Conservation (phyloP, 2,113 vertebrate genomes). For the Narcine bancroftii region DNA sequence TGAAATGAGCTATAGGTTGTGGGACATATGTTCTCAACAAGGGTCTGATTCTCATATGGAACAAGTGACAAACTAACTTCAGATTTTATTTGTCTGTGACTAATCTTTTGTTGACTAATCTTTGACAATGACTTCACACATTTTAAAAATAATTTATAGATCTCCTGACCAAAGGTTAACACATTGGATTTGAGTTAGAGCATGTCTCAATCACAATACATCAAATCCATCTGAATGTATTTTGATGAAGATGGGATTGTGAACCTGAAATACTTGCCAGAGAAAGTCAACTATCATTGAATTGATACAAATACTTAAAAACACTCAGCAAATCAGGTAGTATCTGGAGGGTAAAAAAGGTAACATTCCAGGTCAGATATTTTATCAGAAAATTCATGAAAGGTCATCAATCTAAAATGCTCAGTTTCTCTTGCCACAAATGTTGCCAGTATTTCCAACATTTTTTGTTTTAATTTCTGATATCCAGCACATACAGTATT, state of each 20-base stretch:
- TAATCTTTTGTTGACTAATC: neutral
- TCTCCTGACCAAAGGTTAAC: neutral
- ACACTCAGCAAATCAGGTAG: neutral
- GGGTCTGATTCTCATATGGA: neutral
- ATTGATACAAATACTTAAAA: neutral
- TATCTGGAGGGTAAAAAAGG: too few species aligned
- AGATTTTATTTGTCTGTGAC: neutral
- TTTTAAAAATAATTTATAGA: neutral
- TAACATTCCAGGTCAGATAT: too few species aligned
- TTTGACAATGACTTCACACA: neutral
- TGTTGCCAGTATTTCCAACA: too few species aligned
- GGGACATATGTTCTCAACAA: neutral
- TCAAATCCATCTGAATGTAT: neutral
- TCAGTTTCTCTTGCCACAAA: too few species aligned
- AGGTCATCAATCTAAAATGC: too few species aligned
- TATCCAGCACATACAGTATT: too few species aligned
- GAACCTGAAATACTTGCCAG: neutral
- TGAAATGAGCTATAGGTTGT: neutral
- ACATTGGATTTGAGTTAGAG: neutral
- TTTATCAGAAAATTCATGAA: too few species aligned
- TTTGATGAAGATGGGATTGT: neutral
- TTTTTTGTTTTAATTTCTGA: too few species aligned
- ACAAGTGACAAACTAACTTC: neutral
- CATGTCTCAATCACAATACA: neutral
- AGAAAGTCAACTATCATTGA: neutral